A percentile compares a stretch with the other conserved stretches of the same genome.
These are phyloP conservation scores for Idaea straminata DNA, from an alignment of 2,888 invertebrate genomes.

Conservation along the genomic window DNA sequence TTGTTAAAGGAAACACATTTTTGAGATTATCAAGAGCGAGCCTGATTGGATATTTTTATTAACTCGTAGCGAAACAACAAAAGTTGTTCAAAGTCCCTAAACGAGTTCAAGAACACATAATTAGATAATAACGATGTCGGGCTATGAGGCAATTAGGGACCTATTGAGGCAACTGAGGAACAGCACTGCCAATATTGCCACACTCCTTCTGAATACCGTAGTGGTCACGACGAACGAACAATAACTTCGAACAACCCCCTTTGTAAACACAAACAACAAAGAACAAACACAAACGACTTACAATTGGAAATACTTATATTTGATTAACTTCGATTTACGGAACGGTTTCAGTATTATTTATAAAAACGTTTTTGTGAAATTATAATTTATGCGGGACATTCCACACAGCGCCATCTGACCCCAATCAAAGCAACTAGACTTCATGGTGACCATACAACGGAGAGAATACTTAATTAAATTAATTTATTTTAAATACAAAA, in stretches of 20 bases:
- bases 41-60: too few relatives aligned
- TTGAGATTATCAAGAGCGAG: too few relatives aligned
- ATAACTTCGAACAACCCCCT: conserved; percentile 44
- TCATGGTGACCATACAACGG: too few relatives aligned
- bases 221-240: conserved; percentile 36
- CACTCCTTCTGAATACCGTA: conserved; percentile 16
- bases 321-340: neutral
- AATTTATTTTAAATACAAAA: too few relatives aligned
- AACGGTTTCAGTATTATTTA: neutral
- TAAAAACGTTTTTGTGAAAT: neutral
- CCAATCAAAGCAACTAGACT: too few relatives aligned
- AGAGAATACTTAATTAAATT: too few relatives aligned
- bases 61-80: conserved; percentile 3
- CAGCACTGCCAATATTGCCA: conserved; percentile 24
- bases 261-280: conserved; percentile 43
- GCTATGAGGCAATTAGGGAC: conserved; percentile 42
- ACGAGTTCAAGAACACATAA: conserved; percentile 38
- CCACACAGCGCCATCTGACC: too few relatives aligned
- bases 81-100: conserved; percentile 23
- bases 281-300: conserved; percentile 41
- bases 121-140: conserved; percentile 45
- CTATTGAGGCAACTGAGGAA: conserved; percentile 23
- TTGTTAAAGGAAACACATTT: too few relatives aligned
- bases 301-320: conserved; percentile 10
- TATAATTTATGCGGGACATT: neutral